Percentiles rank a stretch among this genome's conserved stretches.
Evolutionary conservation across 2,113 vertebrate genomes (phyloP).

Genomic region (Arizona elegans): DNA sequence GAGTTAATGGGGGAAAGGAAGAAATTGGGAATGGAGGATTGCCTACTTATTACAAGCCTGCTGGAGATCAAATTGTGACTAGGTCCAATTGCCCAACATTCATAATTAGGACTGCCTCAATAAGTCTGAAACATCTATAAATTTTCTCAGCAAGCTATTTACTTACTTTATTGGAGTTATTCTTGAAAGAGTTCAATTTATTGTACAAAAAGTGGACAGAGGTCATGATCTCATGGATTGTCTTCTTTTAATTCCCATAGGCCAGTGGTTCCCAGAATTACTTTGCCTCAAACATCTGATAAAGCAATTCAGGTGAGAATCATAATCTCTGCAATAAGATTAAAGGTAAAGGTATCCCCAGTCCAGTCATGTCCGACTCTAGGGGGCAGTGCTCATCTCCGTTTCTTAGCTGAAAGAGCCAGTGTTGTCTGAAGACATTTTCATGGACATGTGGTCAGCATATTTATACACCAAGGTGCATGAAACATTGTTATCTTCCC

Average conservation of each 20-base stretch:
- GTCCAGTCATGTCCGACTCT: background rate
- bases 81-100: background rate
- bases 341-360: background rate
- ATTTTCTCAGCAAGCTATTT: background rate
- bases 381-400: background rate
- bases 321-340: background rate
- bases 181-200: background rate
- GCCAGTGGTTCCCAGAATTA: background rate
- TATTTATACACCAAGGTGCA: background rate
- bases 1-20: background rate
- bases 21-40: background rate
- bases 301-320: constrained; percentile 12
- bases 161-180: background rate
- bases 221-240: background rate
- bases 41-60: background rate
- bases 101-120: background rate
- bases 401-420: background rate
- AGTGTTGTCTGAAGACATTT: background rate
- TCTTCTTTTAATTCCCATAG: background rate
- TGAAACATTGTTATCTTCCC: background rate
- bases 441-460: background rate
- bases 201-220: background rate
- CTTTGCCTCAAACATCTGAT: background rate
- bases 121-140: background rate
- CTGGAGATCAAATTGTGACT: background rate